Percentiles rank a stretch among this genome's conserved stretches.
Evolutionary conservation across 2,888 invertebrate species (phyloP).

Genomic region (Erebia ligea): DNA sequence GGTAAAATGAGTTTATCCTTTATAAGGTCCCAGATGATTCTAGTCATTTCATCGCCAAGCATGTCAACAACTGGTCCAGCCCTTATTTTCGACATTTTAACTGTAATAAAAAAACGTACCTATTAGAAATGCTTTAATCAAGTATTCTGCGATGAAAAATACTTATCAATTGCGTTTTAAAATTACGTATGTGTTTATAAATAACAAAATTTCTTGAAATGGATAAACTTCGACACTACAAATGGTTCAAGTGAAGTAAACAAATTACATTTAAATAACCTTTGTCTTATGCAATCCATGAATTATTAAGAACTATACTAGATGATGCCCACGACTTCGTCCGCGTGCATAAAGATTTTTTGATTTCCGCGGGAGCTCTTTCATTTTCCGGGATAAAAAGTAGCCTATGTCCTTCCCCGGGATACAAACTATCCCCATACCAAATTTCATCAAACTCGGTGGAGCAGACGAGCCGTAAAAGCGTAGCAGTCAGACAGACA

Average conservation of each 20-base stretch:
- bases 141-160: not conserved
- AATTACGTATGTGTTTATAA: not conserved
- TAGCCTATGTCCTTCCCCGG: too few relatives aligned
- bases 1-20: constrained; percentile 98
- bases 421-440: too few relatives aligned
- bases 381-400: too few relatives aligned
- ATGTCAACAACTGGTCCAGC: constrained; percentile 96
- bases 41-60: constrained; percentile 97
- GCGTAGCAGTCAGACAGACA: too few relatives aligned
- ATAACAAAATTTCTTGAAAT: constrained; percentile 1
- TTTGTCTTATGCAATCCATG: not conserved
- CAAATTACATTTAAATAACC: constrained; percentile 10
- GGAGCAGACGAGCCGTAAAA: too few relatives aligned
- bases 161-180: not conserved
- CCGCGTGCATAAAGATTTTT: too few relatives aligned
- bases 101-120: constrained; percentile 44
- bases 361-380: too few relatives aligned
- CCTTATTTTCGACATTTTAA: constrained; percentile 86
- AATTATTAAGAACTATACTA: too few relatives aligned
- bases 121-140: not conserved
- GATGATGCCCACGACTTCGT: too few relatives aligned
- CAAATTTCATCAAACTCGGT: too few relatives aligned
- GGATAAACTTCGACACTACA: not conserved
- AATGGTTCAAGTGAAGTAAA: constrained; percentile 1
- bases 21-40: constrained; percentile 99